Base-by-base conservation (phyloP, 2,888 invertebrate genomes). In the Ctenicera cuprea region DNA sequence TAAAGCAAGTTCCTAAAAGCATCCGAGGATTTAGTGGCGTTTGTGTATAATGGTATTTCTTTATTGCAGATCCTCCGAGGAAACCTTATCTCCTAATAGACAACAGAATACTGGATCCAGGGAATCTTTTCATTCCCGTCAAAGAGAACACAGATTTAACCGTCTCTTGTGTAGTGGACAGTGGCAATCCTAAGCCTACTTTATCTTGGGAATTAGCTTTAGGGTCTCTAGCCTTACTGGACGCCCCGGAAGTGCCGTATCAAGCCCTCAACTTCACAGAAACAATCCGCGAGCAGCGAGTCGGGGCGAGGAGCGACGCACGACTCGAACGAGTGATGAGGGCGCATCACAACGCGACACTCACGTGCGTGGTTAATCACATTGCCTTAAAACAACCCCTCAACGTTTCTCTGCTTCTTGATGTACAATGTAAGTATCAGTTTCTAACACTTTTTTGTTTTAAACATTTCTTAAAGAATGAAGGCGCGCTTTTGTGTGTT, bases 61-160 rank as follows among this genome's bases (percentile, higher is more conserved):
- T 80, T 79, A 73, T 89, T 89, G 61, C 90, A 96, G 96, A 96
- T 87, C 90, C 94, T 52, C 96, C 96, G 20, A 92, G 94, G 77
- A 92, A 94, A 59, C 95, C 95, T 77, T 96, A 95, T 88, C 89
- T 96, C 82, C 91, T 95, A 84, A 95, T 96, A 86, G 96, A 96
- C 87, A 95, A 95, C 43, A 89, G 95, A 54, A 92, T 95, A 22
- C 89, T 95, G 82, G 95, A 95, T 87, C 94, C 95, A 0, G 95
- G 95, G 77, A 95, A 95, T 88, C 93, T 94, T 76, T 95, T 95
- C 89, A 94, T 95, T 80, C 96, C 96, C 0, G 95, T 96, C 18
- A 91, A 94, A 81, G 96, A 96, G 86, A 95, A 95, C 85, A 93
- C 94, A 33, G 93, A 94, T 83, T 89, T 96, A 38, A 93, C 93